phyloP scores from a whole-genome alignment of 2,797 vertebrate genomes.

The Brachyrhaphis roseni region DNA sequence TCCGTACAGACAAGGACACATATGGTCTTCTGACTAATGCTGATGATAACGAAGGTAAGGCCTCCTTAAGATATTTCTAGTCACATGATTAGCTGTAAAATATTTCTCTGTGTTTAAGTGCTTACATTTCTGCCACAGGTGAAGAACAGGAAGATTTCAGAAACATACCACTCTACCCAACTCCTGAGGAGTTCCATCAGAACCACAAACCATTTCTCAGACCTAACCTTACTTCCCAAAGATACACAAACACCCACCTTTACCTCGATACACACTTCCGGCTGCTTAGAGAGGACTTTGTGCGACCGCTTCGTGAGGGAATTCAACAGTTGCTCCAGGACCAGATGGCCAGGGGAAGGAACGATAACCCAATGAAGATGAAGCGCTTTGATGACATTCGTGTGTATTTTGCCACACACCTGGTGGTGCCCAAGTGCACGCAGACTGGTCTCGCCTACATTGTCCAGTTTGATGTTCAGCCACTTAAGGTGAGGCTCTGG shows the following conservation, averaged over 20 bases:
- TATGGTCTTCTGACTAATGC: slow-evolving; percentile 74
- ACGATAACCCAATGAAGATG: slow-evolving; percentile 67
- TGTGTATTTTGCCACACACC: slow-evolving; percentile 85
- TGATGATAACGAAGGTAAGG: slow-evolving; percentile 61
- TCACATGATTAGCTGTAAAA: not conserved
- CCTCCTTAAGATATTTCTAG: not conserved
- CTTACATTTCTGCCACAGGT: slow-evolving; percentile 29
- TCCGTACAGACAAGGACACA: slow-evolving; percentile 77
- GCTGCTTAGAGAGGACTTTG: slow-evolving; percentile 93
- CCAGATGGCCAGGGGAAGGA: slow-evolving; percentile 55
- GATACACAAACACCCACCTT: slow-evolving; percentile 81
- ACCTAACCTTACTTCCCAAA: slow-evolving; percentile 84
- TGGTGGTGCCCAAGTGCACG: slow-evolving; percentile 84
- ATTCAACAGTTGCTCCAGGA: slow-evolving; percentile 83
- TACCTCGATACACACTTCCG: slow-evolving; percentile 96
- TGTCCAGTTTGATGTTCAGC: slow-evolving; percentile 86
- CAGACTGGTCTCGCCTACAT: slow-evolving; percentile 83
- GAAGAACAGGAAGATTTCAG: slow-evolving; percentile 78
- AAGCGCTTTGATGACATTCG: slow-evolving; percentile 89
- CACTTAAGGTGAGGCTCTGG: slow-evolving; percentile 76
- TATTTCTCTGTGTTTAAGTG: not conserved
- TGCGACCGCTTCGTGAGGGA: slow-evolving; percentile 91
- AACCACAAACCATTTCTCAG: slow-evolving; percentile 86
- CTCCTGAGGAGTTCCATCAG: slow-evolving; percentile 84
- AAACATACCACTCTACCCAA: slow-evolving; percentile 87